Percentiles rank a stretch among this genome's conserved stretches.
These are phyloP conservation scores for Apis dorsata DNA, from an alignment of 1,140 invertebrate species.

Conservation along the genomic window DNA sequence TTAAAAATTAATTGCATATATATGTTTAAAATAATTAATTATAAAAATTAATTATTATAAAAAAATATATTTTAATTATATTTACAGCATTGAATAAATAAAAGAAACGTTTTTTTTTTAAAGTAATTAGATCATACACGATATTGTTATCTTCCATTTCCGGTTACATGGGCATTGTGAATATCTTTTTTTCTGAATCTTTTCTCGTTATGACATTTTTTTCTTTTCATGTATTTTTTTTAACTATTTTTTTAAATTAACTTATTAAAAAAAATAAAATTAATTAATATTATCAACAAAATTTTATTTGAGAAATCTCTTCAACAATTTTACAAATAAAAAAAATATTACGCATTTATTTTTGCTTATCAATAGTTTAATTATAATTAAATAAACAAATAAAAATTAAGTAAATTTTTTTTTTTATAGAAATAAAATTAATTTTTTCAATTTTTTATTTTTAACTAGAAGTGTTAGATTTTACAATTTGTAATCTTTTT, in stretches of 20 bases:
- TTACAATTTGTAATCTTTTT: neutral
- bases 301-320: neutral
- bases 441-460: neutral
- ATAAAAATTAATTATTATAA: neutral
- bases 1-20: neutral
- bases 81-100: neutral
- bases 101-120: slow-evolving; percentile 12
- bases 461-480: neutral
- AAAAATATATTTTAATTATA: neutral
- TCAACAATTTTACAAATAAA: neutral
- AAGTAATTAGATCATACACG: slow-evolving; percentile 10
- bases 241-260: neutral
- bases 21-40: neutral
- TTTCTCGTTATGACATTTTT: neutral
- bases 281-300: neutral
- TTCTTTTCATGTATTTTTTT: neutral
- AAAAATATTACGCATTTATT: too few relatives aligned
- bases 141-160: slow-evolving; percentile 52
- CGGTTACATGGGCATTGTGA: neutral
- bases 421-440: neutral
- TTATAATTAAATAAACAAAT: too few relatives aligned
- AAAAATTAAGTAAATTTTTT: neutral
- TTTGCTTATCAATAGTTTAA: too few relatives aligned
- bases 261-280: neutral
- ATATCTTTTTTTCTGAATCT: neutral